These are phyloP conservation scores for Aleiodes sp. DNA, from an alignment of 1,140 invertebrate genomes.

Conservation along the genomic window DNA sequence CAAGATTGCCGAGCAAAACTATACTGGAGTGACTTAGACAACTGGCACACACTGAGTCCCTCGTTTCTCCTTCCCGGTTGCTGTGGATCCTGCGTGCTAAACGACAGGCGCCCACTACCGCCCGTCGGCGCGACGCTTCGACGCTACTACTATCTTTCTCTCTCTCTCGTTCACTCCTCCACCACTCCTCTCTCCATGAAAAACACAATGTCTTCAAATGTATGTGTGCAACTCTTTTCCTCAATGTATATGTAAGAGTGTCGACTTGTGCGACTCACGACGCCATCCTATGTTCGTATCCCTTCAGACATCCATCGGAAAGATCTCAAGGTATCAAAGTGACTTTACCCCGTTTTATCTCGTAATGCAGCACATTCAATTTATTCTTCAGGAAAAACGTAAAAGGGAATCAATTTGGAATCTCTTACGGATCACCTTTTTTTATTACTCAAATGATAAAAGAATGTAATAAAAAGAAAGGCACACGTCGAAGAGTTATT, in stretches of 20 bases:
- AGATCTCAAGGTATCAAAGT: too few relatives aligned
- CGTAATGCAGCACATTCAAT: too few relatives aligned
- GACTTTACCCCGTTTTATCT: too few relatives aligned
- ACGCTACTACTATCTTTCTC: constrained; percentile 12
- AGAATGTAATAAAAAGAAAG: constrained; percentile 2
- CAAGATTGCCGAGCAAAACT: constrained; percentile 20
- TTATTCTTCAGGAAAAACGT: too few relatives aligned
- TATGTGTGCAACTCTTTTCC: too few relatives aligned
- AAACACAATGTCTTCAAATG: too few relatives aligned
- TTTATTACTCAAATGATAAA: too few relatives aligned
- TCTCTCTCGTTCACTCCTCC: constrained; percentile 15
- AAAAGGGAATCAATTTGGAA: neutral
- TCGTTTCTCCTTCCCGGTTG: constrained; percentile 26
- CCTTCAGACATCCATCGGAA: too few relatives aligned
- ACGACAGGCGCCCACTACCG: constrained; percentile 41
- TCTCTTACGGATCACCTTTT: too few relatives aligned
- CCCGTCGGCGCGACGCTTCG: constrained; percentile 36
- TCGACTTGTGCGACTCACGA: too few relatives aligned
- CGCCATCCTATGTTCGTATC: too few relatives aligned
- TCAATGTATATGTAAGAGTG: too few relatives aligned
- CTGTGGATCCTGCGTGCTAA: constrained; percentile 56
- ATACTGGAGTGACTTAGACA: constrained; percentile 26
- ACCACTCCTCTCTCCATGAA: neutral
- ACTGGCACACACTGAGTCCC: constrained; percentile 43
- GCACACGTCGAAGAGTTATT: neutral